phyloP scores from a whole-genome alignment of 2,113 vertebrate species.

The Aegithalos caudatus region DNA sequence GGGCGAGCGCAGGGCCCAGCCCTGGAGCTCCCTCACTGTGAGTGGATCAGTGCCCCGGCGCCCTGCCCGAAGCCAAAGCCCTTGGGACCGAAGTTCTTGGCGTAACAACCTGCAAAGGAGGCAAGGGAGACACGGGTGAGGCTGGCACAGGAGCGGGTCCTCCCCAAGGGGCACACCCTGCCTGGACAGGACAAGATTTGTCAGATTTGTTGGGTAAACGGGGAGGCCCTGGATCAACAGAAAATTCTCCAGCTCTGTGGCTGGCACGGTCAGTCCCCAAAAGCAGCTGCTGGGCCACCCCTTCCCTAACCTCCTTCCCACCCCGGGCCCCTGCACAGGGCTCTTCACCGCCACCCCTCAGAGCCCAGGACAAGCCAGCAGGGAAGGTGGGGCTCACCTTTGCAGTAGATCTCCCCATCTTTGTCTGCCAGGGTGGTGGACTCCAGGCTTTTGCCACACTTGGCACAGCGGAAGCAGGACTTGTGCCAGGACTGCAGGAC shows the following conservation, averaged over 20 bases:
- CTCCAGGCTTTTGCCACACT: conserved; percentile 91
- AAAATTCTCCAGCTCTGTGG: not conserved
- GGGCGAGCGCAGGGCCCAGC: accelerated
- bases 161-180: not conserved
- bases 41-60: conserved; percentile 86
- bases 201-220: not conserved
- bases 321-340: not conserved
- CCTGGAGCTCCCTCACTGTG: conserved; percentile 78
- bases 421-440: conserved; percentile 93
- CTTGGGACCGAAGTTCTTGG: conserved; percentile 94
- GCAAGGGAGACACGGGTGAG: not conserved
- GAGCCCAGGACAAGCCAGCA: not conserved
- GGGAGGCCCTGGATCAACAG: not conserved
- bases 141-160: accelerated
- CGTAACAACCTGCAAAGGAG: conserved; percentile 83
- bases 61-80: conserved; percentile 93
- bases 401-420: conserved; percentile 95
- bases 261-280: not conserved
- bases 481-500: conserved; percentile 89
- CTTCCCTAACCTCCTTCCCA: not conserved
- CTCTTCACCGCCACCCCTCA: not conserved
- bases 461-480: conserved; percentile 90
- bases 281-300: not conserved
- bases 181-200: not conserved
- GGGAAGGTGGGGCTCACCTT: conserved; percentile 73